Conservation (phyloP, 2,113 vertebrate species). For the Callipepla californica region DNA sequence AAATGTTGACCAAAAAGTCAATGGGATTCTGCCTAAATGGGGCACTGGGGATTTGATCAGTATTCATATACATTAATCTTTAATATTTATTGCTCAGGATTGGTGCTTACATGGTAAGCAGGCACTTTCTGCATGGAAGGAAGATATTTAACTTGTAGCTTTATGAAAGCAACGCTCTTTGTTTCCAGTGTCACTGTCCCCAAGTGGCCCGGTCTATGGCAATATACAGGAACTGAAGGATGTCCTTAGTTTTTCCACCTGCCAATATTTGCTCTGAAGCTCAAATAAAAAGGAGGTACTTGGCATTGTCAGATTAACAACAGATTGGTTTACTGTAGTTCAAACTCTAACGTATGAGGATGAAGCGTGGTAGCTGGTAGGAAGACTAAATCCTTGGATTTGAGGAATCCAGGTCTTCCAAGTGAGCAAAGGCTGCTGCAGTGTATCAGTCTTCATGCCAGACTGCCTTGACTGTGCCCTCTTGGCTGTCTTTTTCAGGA, state of each 20-base stretch:
- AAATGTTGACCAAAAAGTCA: constrained; percentile 21
- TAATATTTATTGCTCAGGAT: background rate
- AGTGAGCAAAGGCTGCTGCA: constrained; percentile 30
- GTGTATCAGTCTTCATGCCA: background rate
- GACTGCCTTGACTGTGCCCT: constrained; percentile 18
- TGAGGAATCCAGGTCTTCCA: background rate
- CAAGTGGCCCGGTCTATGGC: background rate
- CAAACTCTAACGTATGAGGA: background rate
- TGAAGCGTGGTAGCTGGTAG: background rate
- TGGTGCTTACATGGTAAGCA: background rate
- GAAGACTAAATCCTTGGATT: background rate
- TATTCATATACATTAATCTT: background rate
- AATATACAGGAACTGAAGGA: background rate
- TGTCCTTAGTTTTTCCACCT: background rate
- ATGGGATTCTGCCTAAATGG: constrained; percentile 28
- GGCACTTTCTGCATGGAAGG: background rate
- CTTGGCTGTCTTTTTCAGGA: background rate
- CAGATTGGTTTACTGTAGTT: background rate
- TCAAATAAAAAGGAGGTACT: background rate
- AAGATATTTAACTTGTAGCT: background rate
- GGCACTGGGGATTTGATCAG: constrained; percentile 27
- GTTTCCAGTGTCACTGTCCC: background rate
- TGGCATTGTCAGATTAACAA: background rate
- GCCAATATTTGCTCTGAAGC: background rate
- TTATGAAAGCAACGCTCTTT: background rate